phyloP scores from a whole-genome alignment of 2,113 vertebrate genomes.

The Neolamprologus modestus region DNA sequence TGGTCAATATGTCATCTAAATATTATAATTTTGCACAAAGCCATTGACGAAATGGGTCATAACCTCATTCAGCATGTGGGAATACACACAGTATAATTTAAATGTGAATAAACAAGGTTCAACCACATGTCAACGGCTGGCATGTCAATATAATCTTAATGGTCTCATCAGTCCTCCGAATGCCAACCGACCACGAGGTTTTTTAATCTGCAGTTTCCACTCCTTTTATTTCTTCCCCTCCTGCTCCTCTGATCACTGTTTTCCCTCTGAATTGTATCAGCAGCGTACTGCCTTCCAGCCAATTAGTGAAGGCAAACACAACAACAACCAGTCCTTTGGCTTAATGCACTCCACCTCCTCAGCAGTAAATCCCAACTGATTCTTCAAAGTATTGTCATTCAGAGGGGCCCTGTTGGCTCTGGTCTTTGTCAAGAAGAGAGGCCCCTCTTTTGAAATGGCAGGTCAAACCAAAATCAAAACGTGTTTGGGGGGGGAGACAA shows the following conservation, averaged over 20 bases:
- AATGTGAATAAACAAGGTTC: slow-evolving; percentile 47
- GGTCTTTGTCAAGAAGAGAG: slow-evolving; percentile 45
- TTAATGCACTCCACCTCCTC: slow-evolving; percentile 60
- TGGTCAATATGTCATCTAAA: slow-evolving; percentile 11
- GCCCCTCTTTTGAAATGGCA: slow-evolving; percentile 49
- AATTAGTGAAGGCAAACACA: slow-evolving; percentile 69
- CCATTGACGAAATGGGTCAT: slow-evolving; percentile 26
- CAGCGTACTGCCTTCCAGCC: slow-evolving; percentile 52
- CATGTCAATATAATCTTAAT: slow-evolving; percentile 43
- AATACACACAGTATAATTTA: slow-evolving; percentile 32
- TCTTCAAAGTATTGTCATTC: slow-evolving; percentile 61
- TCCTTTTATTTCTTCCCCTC: background rate
- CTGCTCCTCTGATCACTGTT: slow-evolving; percentile 44
- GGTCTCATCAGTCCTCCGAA: slow-evolving; percentile 45
- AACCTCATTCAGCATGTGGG: slow-evolving; percentile 34
- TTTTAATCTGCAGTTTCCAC: slow-evolving; percentile 53
- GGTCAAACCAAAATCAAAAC: slow-evolving; percentile 28
- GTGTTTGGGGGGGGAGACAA: slow-evolving; percentile 32
- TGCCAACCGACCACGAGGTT: slow-evolving; percentile 31
- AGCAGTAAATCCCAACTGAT: slow-evolving; percentile 64
- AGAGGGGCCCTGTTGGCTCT: slow-evolving; percentile 47
- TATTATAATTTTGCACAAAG: slow-evolving; percentile 6
- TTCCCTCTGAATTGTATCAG: slow-evolving; percentile 51
- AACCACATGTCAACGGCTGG: slow-evolving; percentile 43
- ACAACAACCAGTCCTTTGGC: slow-evolving; percentile 51